A percentile compares a stretch with the other conserved stretches of the same genome.
Conservation (phyloP, 2,888 invertebrate genomes). For the Drosophila cyrtoloma region DNA sequence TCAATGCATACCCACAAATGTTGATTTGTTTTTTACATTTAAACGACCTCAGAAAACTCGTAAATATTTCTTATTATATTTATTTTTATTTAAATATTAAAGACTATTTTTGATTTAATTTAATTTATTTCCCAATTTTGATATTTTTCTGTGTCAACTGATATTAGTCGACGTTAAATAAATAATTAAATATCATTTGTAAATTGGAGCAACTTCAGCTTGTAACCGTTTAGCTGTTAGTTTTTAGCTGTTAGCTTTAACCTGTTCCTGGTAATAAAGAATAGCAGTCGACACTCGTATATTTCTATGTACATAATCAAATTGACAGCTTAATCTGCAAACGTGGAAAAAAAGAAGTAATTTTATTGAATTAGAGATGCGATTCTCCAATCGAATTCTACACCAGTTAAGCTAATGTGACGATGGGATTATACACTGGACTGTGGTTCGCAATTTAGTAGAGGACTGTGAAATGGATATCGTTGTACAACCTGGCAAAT, state of each 20-base stretch:
- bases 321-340: slow-evolving; percentile 2
- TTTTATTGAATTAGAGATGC: slow-evolving; percentile 40
- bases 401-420: slow-evolving; percentile 44
- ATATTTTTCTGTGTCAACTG: not conserved
- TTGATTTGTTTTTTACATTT: not conserved
- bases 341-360: slow-evolving; percentile 6
- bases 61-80: not conserved
- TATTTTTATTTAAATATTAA: not conserved
- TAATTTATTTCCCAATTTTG: not conserved
- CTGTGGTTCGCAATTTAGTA: slow-evolving; percentile 51
- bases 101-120: not conserved
- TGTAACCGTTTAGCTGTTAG: not conserved
- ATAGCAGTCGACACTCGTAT: not conserved
- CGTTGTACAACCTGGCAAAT: not conserved
- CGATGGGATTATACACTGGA: slow-evolving; percentile 9
- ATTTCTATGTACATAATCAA: slow-evolving; percentile 4
- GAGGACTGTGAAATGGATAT: slow-evolving; percentile 4
- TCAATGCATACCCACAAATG: too few relatives aligned
- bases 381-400: slow-evolving; percentile 57
- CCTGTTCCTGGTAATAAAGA: not conserved
- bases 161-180: not conserved
- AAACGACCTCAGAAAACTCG: not conserved
- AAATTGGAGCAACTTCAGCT: not conserved
- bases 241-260: not conserved
- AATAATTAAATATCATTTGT: not conserved